phyloP scores from a whole-genome alignment of 1,140 invertebrate species.

The Drosophila santomea region DNA sequence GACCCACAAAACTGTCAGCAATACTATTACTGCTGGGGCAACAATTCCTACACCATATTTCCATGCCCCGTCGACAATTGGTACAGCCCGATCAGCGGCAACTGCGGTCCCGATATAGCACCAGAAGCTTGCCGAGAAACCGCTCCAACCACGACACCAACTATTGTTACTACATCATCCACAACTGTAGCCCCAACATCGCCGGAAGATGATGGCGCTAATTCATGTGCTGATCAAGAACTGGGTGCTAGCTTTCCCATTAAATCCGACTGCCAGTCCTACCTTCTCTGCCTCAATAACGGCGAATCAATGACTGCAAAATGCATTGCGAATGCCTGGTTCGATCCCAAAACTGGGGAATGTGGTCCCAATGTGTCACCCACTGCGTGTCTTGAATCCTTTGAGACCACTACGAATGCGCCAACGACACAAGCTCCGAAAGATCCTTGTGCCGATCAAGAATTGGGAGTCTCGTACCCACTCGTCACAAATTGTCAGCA shows the following conservation, averaged over 20 bases:
- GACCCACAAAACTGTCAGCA: slow-evolving; percentile 26
- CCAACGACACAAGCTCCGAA: slow-evolving; percentile 14
- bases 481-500: slow-evolving; percentile 47
- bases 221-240: slow-evolving; percentile 35
- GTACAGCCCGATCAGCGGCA: slow-evolving; percentile 27
- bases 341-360: slow-evolving; percentile 48
- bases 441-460: slow-evolving; percentile 41
- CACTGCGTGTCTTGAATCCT: slow-evolving; percentile 44
- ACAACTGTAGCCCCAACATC: background rate
- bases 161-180: background rate
- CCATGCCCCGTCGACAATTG: slow-evolving; percentile 44
- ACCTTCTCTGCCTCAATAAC: slow-evolving; percentile 54
- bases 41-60: slow-evolving; percentile 32
- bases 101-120: slow-evolving; percentile 28
- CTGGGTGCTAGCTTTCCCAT: slow-evolving; percentile 38
- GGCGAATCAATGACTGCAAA: slow-evolving; percentile 36
- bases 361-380: slow-evolving; percentile 61
- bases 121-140: slow-evolving; percentile 29
- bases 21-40: slow-evolving; percentile 50
- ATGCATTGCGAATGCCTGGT: slow-evolving; percentile 61
- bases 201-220: background rate
- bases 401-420: slow-evolving; percentile 12
- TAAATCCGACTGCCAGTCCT: slow-evolving; percentile 46
- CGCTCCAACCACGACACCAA: slow-evolving; percentile 3
- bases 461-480: slow-evolving; percentile 49